Base-by-base conservation (phyloP, 1,140 invertebrate genomes). In the Nephila pilipes region DNA sequence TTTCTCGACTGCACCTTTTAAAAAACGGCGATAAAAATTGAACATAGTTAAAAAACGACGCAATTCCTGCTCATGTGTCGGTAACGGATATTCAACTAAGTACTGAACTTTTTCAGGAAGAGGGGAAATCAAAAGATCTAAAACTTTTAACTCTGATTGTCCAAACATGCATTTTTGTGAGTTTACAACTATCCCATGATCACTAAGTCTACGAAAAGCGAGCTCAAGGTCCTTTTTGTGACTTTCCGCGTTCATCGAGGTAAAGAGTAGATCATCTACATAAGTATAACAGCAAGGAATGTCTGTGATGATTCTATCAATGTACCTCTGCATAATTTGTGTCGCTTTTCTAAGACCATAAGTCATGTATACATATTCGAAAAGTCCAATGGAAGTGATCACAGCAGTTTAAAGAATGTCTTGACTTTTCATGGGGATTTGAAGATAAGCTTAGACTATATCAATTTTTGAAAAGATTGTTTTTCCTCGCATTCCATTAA, bases 11-110 rank as follows among this genome's bases (percentile, higher is more conserved):
- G 57, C 46, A 22, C 60, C 46, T 58, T 38, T 38, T 22, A 95
- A 85, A 93, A 96, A 96, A 92, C 93, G 94, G 10, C 94, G 94
- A 94, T 96, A 96, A 94, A 95, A 95, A 88, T 95, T 95, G 2
- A 95, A 79, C 57, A 95, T 92, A 14, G 95, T 95, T n/a, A 95
- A 36, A 93, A 95, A 95, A 6, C 94, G 87, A 75, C 94, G 94
- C 10, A 96, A 57, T 91, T 95, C 93, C 12, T 94, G 94, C 25
- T 95, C 85, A 91, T 95, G 94, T 58, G 22, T 91, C 0, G 95
- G 96, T 81, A 69, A 87, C 10, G 94, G 94, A 1, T 92, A 75
- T n/a, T 75, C n/a, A 1, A 83, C n/a, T n/a, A 96, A 95, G 18
- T 95, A 95, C 10, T 95, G 85, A 14, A 95, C 93, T 94, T 96